A percentile compares a stretch with the other conserved stretches of the same genome.
phyloP scores from a whole-genome alignment of 2,888 invertebrate genomes.

The Ctenicera cuprea region DNA sequence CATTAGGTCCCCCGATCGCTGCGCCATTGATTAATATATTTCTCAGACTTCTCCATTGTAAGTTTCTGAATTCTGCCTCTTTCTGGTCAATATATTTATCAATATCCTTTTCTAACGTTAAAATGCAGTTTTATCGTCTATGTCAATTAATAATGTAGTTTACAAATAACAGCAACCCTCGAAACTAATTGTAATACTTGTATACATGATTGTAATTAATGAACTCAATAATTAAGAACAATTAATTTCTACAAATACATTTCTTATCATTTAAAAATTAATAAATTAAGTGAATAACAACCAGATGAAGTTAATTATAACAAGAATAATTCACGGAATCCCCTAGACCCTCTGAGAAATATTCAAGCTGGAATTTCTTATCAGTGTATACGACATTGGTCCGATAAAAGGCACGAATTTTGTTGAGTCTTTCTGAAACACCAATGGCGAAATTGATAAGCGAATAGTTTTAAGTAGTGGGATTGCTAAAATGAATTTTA shows the following conservation, averaged over 20 bases:
- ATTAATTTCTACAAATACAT: constrained; percentile 19
- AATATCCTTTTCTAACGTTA: too few relatives aligned
- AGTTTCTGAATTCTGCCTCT: too few relatives aligned
- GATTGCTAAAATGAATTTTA: background rate
- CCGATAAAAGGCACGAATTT: constrained; percentile 8
- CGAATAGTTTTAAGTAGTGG: background rate
- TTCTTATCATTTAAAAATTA: constrained; percentile 4
- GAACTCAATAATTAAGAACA: background rate
- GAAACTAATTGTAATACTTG: background rate
- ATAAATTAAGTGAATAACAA: background rate
- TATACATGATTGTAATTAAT: background rate
- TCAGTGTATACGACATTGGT: constrained; percentile 11
- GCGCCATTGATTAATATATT: too few relatives aligned
- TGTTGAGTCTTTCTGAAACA: constrained; percentile 8
- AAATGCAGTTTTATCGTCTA: too few relatives aligned
- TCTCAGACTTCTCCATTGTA: too few relatives aligned
- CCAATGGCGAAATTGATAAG: constrained; percentile 15
- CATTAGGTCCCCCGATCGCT: too few relatives aligned
- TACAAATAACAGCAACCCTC: too few relatives aligned
- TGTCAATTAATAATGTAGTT: too few relatives aligned
- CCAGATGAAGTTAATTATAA: background rate
- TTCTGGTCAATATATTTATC: too few relatives aligned
- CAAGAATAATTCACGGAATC: background rate
- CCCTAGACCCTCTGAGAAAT: background rate
- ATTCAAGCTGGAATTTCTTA: background rate